phyloP scores from a whole-genome alignment of 2,888 invertebrate genomes.

The Cistogaster globosa region DNA sequence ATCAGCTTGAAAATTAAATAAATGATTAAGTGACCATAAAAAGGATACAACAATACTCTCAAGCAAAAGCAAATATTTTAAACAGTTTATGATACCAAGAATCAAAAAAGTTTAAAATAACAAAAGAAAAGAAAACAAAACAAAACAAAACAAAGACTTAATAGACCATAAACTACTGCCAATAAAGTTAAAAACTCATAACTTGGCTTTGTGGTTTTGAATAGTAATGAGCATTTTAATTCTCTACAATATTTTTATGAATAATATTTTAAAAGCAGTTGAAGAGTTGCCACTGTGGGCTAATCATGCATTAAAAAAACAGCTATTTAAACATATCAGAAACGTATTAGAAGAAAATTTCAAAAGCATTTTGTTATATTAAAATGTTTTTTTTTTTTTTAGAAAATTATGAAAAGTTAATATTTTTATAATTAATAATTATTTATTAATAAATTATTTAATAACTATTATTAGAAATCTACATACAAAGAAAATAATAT shows the following conservation, averaged over 20 bases:
- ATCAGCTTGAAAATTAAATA: slow-evolving; percentile 52
- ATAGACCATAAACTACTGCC: slow-evolving; percentile 61
- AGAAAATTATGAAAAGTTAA: too few species aligned
- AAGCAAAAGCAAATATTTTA: slow-evolving; percentile 21
- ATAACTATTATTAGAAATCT: too few species aligned
- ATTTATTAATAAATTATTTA: too few species aligned
- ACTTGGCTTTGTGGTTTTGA: slow-evolving; percentile 55
- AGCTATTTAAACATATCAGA: too few species aligned
- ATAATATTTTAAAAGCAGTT: neutral
- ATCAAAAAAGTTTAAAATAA: slow-evolving; percentile 21
- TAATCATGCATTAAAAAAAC: too few species aligned
- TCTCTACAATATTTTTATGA: slow-evolving; percentile 4
- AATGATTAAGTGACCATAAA: slow-evolving; percentile 41
- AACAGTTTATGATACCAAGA: slow-evolving; percentile 21
- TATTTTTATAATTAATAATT: too few species aligned
- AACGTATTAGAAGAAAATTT: too few species aligned
- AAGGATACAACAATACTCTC: slow-evolving; percentile 42
- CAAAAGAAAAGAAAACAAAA: too few species aligned
- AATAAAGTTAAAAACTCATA: slow-evolving; percentile 62
- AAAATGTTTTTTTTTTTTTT: too few species aligned
- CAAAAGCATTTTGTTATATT: too few species aligned
- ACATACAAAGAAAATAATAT: too few species aligned
- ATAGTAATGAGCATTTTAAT: slow-evolving; percentile 56
- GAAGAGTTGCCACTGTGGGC: too few species aligned
- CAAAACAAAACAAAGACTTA: slow-evolving; percentile 19